Conservation (phyloP, 2,888 invertebrate species). For the Macrostomum cliftonense region DNA sequence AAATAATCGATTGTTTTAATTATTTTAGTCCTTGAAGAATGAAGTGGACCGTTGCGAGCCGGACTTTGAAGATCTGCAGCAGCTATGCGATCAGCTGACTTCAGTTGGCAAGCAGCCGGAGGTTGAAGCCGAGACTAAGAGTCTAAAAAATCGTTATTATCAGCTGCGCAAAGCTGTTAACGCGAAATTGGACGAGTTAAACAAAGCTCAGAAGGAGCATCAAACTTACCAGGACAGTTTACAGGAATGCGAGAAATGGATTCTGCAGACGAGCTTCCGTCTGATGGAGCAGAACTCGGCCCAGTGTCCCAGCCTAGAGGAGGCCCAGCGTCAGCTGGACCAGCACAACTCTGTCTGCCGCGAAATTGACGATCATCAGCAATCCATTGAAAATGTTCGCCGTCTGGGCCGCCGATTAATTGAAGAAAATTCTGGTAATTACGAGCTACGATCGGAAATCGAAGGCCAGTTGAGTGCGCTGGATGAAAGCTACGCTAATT, state of each 20-base stretch:
- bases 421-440: constrained; percentile 48
- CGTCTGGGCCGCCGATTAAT: constrained; percentile 65
- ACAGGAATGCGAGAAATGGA: constrained; percentile 85
- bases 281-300: constrained; percentile 84
- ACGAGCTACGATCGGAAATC: constrained; percentile 55
- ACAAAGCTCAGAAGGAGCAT: constrained; percentile 52
- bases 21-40: constrained; percentile 49
- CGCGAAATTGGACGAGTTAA: constrained; percentile 41
- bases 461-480: constrained; percentile 70
- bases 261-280: constrained; percentile 77
- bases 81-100: constrained; percentile 57
- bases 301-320: constrained; percentile 70
- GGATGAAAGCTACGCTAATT: constrained; percentile 73
- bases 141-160: constrained; percentile 53
- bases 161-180: constrained; percentile 42
- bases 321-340: constrained; percentile 71
- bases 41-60: constrained; percentile 59
- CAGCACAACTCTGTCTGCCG: constrained; percentile 51
- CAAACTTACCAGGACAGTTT: constrained; percentile 61
- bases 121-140: constrained; percentile 51
- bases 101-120: constrained; percentile 46
- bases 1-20: not conserved
- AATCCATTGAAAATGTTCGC: constrained; percentile 59
- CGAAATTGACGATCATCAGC: constrained; percentile 59
- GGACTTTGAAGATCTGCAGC: constrained; percentile 54